Evolutionary conservation across 2,113 vertebrate genomes (phyloP).

Genomic region (Noctilio leporinus): DNA sequence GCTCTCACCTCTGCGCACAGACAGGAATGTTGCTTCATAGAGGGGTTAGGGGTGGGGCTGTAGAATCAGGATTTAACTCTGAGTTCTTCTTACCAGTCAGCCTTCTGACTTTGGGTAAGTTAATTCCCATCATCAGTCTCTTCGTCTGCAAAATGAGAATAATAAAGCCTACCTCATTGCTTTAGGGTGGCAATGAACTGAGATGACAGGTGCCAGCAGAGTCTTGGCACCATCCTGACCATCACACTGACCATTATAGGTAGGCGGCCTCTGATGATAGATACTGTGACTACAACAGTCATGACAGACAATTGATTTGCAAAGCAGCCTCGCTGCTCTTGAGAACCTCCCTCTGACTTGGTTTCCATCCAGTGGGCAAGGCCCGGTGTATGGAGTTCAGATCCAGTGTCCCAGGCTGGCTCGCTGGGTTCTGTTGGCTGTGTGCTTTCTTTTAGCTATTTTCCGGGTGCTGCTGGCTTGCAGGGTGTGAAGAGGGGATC

Average conservation of each 20-base stretch:
- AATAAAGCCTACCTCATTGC: neutral
- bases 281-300: neutral
- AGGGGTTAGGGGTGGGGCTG: neutral
- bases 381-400: neutral
- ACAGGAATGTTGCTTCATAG: accelerated
- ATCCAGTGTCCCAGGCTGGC: neutral
- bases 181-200: neutral
- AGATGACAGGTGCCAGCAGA: neutral
- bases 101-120: neutral
- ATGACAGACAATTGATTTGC: neutral
- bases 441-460: neutral
- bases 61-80: neutral
- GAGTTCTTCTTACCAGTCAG: neutral
- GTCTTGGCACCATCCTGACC: neutral
- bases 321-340: neutral
- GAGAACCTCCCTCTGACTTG: neutral
- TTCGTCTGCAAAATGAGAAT: neutral
- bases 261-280: neutral
- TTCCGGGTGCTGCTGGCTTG: neutral
- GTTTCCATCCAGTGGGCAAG: neutral
- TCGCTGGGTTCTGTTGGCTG: neutral
- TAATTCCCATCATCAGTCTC: neutral
- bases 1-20: neutral
- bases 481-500: neutral
- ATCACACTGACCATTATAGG: accelerated